Percentiles rank a stretch among this genome's conserved stretches.
Conservation (phyloP, 2,888 invertebrate species). For the Acrocyrtus sp. region DNA sequence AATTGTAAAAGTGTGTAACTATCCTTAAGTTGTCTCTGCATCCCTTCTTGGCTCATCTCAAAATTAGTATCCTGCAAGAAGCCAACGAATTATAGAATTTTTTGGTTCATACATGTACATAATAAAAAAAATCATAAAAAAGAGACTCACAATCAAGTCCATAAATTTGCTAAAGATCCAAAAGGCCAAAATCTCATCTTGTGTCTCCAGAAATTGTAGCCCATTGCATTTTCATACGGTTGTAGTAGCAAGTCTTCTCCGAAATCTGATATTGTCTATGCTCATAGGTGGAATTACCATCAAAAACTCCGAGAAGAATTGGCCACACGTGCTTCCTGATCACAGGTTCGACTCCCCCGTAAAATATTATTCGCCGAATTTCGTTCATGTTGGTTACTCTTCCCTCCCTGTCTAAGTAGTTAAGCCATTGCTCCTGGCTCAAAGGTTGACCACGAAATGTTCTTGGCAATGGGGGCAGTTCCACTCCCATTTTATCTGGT, state of each 20-base stretch:
- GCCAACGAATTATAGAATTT: no score
- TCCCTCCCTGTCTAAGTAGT: slow-evolving; percentile 82
- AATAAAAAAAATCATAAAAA: not conserved
- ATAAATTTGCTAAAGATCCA: slow-evolving; percentile 99
- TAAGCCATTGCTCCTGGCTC: slow-evolving; percentile 82
- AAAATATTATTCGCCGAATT: slow-evolving; percentile 87
- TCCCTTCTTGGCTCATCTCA: slow-evolving; percentile 95
- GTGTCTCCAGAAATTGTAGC: slow-evolving; percentile 86
- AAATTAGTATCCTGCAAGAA: slow-evolving; percentile 84
- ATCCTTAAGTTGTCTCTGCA: slow-evolving; percentile 91
- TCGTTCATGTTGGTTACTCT: slow-evolving; percentile 80
- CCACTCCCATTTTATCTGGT: slow-evolving; percentile 69
- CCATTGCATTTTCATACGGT: slow-evolving; percentile 97
- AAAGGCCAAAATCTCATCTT: slow-evolving; percentile 95
- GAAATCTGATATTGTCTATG: slow-evolving; percentile 78
- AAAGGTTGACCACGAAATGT: slow-evolving; percentile 79
- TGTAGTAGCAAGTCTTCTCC: slow-evolving; percentile 86
- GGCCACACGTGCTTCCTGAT: slow-evolving; percentile 92
- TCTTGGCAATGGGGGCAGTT: slow-evolving; percentile 76
- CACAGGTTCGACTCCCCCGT: slow-evolving; percentile 84
- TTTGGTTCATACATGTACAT: no score
- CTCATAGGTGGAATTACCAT: slow-evolving; percentile 81
- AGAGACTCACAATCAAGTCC: slow-evolving; percentile 84
- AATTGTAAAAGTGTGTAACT: slow-evolving; percentile 83
- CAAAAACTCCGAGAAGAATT: slow-evolving; percentile 80